These are phyloP conservation scores for Tachina grossa DNA, from an alignment of 2,888 invertebrate genomes.

Conservation along the genomic window DNA sequence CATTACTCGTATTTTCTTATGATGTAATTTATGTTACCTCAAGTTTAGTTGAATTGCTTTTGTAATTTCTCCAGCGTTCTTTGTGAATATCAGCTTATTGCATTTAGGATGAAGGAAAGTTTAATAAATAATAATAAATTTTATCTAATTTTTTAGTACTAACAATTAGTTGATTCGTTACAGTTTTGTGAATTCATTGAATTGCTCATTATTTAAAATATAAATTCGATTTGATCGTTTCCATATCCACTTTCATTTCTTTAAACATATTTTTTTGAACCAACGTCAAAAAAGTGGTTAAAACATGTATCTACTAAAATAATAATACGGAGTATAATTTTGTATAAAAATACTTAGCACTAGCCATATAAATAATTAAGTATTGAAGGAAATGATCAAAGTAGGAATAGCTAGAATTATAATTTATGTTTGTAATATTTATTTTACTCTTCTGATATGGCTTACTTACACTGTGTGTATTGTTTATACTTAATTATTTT, in stretches of 20 bases:
- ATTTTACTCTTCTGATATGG: constrained; percentile 20
- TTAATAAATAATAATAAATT: constrained; percentile 15
- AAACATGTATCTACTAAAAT: neutral
- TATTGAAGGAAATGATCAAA: constrained; percentile 11
- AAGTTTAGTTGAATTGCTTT: constrained; percentile 50
- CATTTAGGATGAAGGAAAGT: neutral
- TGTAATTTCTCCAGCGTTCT: constrained; percentile 31
- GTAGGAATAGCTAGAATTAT: neutral
- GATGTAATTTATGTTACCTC: constrained; percentile 28
- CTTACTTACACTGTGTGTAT: constrained; percentile 5
- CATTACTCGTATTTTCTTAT: constrained; percentile 1
- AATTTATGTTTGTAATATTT: neutral
- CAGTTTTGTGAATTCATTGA: constrained; percentile 29
- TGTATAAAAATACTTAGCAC: constrained; percentile 8
- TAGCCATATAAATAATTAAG: neutral
- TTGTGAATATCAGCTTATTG: neutral
- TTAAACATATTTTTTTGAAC: constrained; percentile 4
- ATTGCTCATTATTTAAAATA: constrained; percentile 75
- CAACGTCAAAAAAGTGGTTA: constrained; percentile 12
- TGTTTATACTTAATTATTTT: neutral
- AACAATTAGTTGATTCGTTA: constrained; percentile 25
- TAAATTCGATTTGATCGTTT: constrained; percentile 80
- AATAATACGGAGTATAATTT: neutral
- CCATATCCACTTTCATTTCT: constrained; percentile 52
- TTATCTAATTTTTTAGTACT: constrained; percentile 10